Conservation (phyloP, 2,888 invertebrate genomes). For the Sisyra nigra region DNA sequence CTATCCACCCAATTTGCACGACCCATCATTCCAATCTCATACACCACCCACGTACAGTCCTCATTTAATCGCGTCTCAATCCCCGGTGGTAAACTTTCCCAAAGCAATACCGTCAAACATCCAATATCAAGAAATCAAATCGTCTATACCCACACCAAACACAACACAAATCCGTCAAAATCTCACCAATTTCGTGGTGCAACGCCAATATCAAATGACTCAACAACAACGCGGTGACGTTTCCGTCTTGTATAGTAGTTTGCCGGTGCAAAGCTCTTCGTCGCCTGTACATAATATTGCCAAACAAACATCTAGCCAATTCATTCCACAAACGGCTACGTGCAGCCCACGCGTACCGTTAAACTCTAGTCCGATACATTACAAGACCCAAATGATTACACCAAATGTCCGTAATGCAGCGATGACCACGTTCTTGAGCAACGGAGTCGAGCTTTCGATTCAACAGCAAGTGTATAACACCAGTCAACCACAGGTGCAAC, state of each 20-base stretch:
- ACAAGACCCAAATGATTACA: conserved; percentile 9
- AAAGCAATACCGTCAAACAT: conserved; percentile 19
- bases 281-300: conserved; percentile 1
- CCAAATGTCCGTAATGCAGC: conserved; percentile 13
- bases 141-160: neutral
- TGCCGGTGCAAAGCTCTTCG: neutral
- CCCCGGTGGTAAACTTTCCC: neutral
- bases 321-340: neutral
- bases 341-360: neutral
- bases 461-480: conserved; percentile 22
- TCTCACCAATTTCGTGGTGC: conserved; percentile 4
- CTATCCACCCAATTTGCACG: conserved; percentile 15
- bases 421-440: conserved; percentile 16
- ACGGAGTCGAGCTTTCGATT: conserved; percentile 20
- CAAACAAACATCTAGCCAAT: neutral
- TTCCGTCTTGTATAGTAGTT: neutral
- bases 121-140: conserved; percentile 19
- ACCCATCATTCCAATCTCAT: conserved; percentile 8
- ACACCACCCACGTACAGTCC: conserved; percentile 10
- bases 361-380: neutral
- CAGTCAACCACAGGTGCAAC: conserved; percentile 15
- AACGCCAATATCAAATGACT: neutral
- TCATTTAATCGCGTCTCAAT: conserved; percentile 2
- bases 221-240: neutral
- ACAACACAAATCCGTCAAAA: conserved; percentile 3